A percentile compares a stretch with the other conserved stretches of the same genome.
These are phyloP conservation scores for Anguilla rostrata DNA, from an alignment of 2,113 vertebrate species.

Conservation along the genomic window DNA sequence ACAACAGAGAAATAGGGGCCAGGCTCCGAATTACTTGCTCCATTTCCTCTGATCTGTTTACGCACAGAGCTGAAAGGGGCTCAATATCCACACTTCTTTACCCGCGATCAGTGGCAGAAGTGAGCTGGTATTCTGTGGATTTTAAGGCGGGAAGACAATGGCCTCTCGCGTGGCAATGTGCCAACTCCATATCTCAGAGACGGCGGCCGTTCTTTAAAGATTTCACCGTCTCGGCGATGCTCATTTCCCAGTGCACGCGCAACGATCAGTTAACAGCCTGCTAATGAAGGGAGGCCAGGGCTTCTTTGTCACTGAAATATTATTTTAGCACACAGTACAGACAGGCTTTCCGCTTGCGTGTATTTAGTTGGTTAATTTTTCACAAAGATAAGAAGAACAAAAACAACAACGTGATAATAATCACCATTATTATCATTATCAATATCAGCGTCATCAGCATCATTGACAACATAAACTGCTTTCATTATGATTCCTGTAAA, in stretches of 20 bases:
- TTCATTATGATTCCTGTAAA: no score
- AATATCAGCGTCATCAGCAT: no score
- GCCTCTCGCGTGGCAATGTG: neutral
- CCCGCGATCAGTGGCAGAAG: neutral
- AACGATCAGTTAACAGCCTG: neutral
- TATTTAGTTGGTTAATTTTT: neutral
- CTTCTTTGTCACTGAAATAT: neutral
- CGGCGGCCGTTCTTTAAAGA: neutral
- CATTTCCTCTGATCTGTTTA: slow-evolving; percentile 8
- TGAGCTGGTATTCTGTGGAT: neutral
- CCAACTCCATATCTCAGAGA: neutral
- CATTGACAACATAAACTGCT: no score
- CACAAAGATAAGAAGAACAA: no score
- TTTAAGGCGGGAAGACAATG: neutral
- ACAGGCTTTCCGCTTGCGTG: neutral
- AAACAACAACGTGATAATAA: no score
- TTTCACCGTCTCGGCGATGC: neutral
- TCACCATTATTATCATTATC: no score
- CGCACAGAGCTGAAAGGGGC: neutral
- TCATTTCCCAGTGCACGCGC: neutral
- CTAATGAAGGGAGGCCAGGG: neutral
- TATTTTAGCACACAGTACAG: neutral
- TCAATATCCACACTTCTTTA: neutral
- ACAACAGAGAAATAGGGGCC: neutral
- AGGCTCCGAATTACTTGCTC: neutral